A percentile compares a stretch with the other conserved stretches of the same genome.
Evolutionary conservation across 2,797 vertebrate genomes (phyloP).

Genomic region (Malacoctenus gilli): DNA sequence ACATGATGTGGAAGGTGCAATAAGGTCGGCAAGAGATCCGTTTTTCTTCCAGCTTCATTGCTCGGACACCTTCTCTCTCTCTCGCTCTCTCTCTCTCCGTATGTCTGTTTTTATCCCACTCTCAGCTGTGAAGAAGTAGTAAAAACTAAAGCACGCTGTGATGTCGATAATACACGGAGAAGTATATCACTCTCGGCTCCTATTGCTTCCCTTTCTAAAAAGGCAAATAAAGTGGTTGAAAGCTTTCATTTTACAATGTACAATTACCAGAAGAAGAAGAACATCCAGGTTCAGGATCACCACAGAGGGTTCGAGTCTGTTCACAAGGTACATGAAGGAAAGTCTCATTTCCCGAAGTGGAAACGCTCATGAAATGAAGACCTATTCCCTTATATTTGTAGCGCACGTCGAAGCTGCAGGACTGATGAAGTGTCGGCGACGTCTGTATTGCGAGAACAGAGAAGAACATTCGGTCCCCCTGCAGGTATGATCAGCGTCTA

Average conservation of each 20-base stretch:
- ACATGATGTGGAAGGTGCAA: slow-evolving; percentile 50
- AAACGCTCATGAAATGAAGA: slow-evolving; percentile 13
- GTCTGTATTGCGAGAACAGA: slow-evolving; percentile 13
- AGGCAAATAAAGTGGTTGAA: slow-evolving; percentile 44
- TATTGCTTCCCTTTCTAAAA: slow-evolving; percentile 67
- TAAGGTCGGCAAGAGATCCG: slow-evolving; percentile 19
- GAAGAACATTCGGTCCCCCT: neutral
- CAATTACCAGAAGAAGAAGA: slow-evolving; percentile 13
- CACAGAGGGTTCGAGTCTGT: slow-evolving; percentile 8
- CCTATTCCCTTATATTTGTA: neutral
- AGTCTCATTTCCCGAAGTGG: slow-evolving; percentile 6
- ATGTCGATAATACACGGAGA: neutral
- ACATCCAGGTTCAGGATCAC: neutral
- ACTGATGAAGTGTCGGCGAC: slow-evolving; percentile 6
- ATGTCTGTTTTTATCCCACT: neutral
- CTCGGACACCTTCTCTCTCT: too few relatives aligned
- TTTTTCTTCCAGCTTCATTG: slow-evolving; percentile 16
- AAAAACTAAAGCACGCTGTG: slow-evolving; percentile 9
- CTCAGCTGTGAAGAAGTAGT: slow-evolving; percentile 14
- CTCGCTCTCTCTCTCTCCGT: neutral
- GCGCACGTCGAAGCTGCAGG: slow-evolving; percentile 9
- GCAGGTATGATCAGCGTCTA: neutral
- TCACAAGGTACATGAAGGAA: too few relatives aligned
- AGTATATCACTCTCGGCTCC: slow-evolving; percentile 10
- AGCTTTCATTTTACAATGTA: slow-evolving; percentile 16